phyloP scores from a whole-genome alignment of 1,140 invertebrate genomes.

The Oedothorax gibbosus region DNA sequence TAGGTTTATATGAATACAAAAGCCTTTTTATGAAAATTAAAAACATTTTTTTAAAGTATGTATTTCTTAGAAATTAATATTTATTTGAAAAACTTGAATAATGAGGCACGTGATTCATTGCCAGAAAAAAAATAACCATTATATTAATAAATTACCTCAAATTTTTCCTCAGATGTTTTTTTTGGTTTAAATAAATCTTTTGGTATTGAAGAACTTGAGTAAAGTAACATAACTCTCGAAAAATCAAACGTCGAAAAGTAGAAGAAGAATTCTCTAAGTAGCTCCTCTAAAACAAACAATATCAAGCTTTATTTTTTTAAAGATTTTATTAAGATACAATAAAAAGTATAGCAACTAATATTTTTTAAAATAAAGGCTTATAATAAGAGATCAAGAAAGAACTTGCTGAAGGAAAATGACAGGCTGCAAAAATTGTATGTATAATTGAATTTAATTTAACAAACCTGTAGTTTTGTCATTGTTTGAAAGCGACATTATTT shows the following conservation, averaged over 20 bases:
- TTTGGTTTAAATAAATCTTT: background rate
- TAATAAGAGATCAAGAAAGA: too few species aligned
- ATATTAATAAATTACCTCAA: conserved; percentile 12
- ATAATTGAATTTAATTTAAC: background rate
- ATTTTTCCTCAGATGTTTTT: background rate
- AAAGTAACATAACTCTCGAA: conserved; percentile 8
- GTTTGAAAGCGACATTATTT: conserved; percentile 1
- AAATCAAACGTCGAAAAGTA: conserved; percentile 14
- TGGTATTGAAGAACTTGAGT: background rate
- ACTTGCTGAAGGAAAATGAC: too few species aligned
- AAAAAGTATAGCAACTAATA: background rate
- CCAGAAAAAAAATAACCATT: too few species aligned
- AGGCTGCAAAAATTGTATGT: too few species aligned
- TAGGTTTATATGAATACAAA: too few species aligned
- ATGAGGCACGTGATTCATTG: too few species aligned
- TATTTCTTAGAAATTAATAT: too few species aligned
- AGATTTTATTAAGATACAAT: background rate
- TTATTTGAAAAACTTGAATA: too few species aligned
- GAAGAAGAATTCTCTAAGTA: conserved; percentile 28
- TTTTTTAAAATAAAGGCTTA: too few species aligned
- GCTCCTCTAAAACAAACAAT: conserved; percentile 20
- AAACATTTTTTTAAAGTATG: too few species aligned
- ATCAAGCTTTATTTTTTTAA: background rate
- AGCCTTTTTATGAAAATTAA: too few species aligned
- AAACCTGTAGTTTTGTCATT: conserved; percentile 35